Base-by-base conservation (phyloP, 2,888 invertebrate species). In the Branchellion lobata region DNA sequence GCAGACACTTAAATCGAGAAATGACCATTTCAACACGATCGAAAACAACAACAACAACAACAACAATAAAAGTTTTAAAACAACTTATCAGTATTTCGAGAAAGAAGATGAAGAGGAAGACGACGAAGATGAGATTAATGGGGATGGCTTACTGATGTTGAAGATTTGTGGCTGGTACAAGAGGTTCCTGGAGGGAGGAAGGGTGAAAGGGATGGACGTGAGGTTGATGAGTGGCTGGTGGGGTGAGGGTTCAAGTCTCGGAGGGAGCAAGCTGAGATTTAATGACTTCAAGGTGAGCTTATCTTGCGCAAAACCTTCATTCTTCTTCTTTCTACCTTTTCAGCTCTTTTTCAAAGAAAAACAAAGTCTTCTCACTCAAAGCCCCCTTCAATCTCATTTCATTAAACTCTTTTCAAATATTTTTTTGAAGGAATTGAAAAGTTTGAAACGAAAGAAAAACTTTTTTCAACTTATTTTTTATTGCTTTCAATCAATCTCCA, bases 81-180 rank as follows among this genome's bases (percentile, higher is more conserved):
- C 5, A 40, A 14, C 5, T 40, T 5, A 40, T 40, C 5, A 40
- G 8, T 5, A 40, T 40, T 5, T 8, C 5, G 40, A 14, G 14
- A 14, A 40, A 40, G 40, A 40, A 14, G 40, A 40, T 5, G 40
- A 40, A 40, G 40, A 40, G 40, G 40, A 40, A 14, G 61, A 18
- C 21, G 61, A 57, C 24, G 61, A 57, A 18, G 61, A n/a, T 5
- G 24, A 57, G 8, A n/a, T 3, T 3, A 57, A n/a, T 5, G 61
- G 61, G 21, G 61, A 57, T 57, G 61, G 61, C n/a, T 24, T 57
- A n/a, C 3, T 57, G 61, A 57, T 57, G 61, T 18, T 57, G 61
- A 57, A 57, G 61, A n/a, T 57, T 5, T 57, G 61, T 57, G 61
- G 61, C 14, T 57, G 61, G 61, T 57, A 57, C 61, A 57, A 57